phyloP scores from a whole-genome alignment of 2,888 invertebrate species.

The Alloscopus bannaensis region DNA sequence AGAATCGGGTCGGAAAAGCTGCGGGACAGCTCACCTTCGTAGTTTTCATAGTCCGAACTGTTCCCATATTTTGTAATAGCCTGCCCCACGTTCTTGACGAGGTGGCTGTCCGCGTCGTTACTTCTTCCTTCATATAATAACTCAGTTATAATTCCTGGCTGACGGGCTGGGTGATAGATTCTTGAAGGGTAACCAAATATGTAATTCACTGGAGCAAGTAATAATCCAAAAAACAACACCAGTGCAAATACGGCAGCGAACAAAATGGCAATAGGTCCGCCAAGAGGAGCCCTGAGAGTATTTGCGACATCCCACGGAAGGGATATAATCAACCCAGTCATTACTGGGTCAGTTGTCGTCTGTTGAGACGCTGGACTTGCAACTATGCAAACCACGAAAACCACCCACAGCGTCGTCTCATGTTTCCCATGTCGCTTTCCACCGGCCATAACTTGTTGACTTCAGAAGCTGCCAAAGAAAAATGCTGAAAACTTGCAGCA shows the following conservation, averaged over 20 bases:
- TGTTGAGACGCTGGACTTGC: conserved; percentile 23
- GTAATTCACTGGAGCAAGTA: conserved; percentile 67
- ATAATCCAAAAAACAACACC: conserved; percentile 68
- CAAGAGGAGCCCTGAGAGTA: conserved; percentile 68
- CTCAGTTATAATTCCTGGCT: conserved; percentile 38
- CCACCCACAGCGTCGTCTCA: not conserved
- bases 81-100: not conserved
- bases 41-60: conserved; percentile 8
- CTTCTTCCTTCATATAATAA: conserved; percentile 1
- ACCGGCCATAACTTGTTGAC: too few relatives aligned
- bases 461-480: not conserved
- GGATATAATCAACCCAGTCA: conserved; percentile 68
- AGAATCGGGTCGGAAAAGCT: not conserved
- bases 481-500: not conserved
- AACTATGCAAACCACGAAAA: not conserved
- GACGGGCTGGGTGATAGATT: conserved; percentile 57
- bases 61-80: not conserved
- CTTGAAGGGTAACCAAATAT: conserved; percentile 69
- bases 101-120: not conserved
- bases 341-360: conserved; percentile 58
- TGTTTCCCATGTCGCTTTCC: too few relatives aligned
- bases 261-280: conserved; percentile 55
- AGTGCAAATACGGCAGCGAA: conserved; percentile 63
- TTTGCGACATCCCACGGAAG: conserved; percentile 72
- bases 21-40: not conserved